Evolutionary conservation across 2,888 invertebrate species (phyloP).

Genomic region (Erannis defoliaria): DNA sequence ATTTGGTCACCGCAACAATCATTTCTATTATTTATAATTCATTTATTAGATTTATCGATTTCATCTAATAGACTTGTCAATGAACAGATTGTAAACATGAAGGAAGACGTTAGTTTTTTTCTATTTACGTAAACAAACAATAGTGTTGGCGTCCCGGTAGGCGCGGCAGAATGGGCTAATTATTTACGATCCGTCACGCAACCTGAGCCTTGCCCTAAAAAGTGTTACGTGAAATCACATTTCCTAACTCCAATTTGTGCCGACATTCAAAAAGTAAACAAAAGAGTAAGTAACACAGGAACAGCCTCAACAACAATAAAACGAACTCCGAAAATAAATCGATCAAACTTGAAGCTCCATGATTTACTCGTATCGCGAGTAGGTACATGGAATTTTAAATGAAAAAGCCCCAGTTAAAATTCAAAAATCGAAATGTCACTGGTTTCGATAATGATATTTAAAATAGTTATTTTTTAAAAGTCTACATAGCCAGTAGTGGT

Average conservation of each 20-base stretch:
- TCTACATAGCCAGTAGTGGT: slow-evolving; percentile 46
- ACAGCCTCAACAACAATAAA: slow-evolving; percentile 58
- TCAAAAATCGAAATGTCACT: slow-evolving; percentile 51
- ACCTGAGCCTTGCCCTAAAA: slow-evolving; percentile 71
- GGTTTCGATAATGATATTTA: slow-evolving; percentile 67
- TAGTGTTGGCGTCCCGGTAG: slow-evolving; percentile 68
- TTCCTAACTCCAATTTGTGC: slow-evolving; percentile 80
- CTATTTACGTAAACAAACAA: slow-evolving; percentile 75
- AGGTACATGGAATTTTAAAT: slow-evolving; percentile 32
- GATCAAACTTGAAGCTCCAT: slow-evolving; percentile 22
- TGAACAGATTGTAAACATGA: slow-evolving; percentile 40
- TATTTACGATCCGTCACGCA: slow-evolving; percentile 85
- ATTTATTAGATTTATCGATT: not conserved
- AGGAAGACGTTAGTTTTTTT: slow-evolving; percentile 73
- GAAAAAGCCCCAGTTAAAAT: slow-evolving; percentile 43
- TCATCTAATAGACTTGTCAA: slow-evolving; percentile 12
- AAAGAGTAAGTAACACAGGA: slow-evolving; percentile 60
- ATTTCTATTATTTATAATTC: not conserved
- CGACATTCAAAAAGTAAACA: slow-evolving; percentile 65
- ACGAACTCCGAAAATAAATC: slow-evolving; percentile 7
- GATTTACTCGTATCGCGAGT: slow-evolving; percentile 18
- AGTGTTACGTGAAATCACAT: slow-evolving; percentile 84
- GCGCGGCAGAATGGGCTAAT: slow-evolving; percentile 80
- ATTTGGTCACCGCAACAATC: no score
- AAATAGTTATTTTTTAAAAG: slow-evolving; percentile 75